Evolutionary conservation across 2,113 vertebrate species (phyloP).

Genomic region (Gymnarchus niloticus): DNA sequence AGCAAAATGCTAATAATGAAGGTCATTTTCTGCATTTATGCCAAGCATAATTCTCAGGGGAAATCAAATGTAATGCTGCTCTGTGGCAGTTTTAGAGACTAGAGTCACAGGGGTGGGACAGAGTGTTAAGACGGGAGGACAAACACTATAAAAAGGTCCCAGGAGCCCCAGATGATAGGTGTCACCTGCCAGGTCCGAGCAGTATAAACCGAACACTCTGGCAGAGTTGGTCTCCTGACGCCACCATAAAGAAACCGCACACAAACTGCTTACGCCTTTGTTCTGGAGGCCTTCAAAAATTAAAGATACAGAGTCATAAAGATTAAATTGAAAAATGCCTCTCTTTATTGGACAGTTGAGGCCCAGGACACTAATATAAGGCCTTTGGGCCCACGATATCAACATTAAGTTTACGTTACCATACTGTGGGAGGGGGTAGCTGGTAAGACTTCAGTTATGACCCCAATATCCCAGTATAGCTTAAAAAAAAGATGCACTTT

Average conservation of each 20-base stretch:
- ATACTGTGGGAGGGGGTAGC: background rate
- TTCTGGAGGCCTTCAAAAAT: conserved; percentile 27
- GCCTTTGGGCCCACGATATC: background rate
- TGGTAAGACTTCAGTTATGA: background rate
- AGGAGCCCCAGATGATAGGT: conserved; percentile 15
- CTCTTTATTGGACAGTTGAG: conserved; percentile 6
- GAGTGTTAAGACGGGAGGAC: background rate
- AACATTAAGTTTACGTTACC: background rate
- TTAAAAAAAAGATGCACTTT: background rate
- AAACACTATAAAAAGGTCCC: conserved; percentile 23
- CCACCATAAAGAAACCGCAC: conserved; percentile 20
- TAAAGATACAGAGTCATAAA: conserved; percentile 28
- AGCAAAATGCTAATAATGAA: background rate
- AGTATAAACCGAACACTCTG: conserved; percentile 21
- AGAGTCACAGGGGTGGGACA: background rate
- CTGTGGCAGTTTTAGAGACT: background rate
- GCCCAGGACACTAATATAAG: conserved; percentile 18
- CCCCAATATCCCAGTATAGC: background rate
- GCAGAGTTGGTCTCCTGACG: conserved; percentile 15
- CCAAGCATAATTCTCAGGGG: background rate
- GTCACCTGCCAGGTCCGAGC: background rate
- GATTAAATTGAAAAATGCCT: conserved; percentile 14
- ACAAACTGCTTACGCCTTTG: conserved; percentile 27
- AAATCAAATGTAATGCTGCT: background rate
- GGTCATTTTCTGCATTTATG: no score